Evolutionary conservation across 2,888 invertebrate genomes (phyloP), one percentile per base, ranked within the genome.

Genomic region (Itoplectis maculator): DNA sequence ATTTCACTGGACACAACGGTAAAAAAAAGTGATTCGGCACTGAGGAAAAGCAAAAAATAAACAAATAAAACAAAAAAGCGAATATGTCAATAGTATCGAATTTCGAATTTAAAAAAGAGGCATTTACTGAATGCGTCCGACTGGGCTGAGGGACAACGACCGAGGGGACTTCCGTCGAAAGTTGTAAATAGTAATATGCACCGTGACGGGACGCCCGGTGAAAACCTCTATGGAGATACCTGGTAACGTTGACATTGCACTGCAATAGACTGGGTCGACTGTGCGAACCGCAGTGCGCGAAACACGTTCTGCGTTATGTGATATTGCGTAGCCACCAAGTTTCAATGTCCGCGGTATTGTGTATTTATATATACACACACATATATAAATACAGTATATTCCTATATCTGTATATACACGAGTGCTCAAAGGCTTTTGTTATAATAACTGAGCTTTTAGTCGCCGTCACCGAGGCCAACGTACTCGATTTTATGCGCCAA

Each of bases 391-490:
- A n/a, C n/a, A n/a, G n/a, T n/a, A n/a, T n/a, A n/a, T 29, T 5
- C 29, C 29, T 29, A 2, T 5, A 29, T 29, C 5, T 5, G 5
- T 29, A 29, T 29, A 11, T 13, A 54, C 11, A 54, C 18, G n/a
- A 51, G 9, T 54, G 23, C 54, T 23, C 54, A 20, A 11, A 54
- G 23, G 54, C 54, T 54, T 54, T 54, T 54, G 54, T 54, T 11
- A 23, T 23, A 54, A 54, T 23, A 13, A 11, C 23, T 23, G 23
- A 9, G 54, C 54, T 54, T 54, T 54, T n/a, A 54, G 23, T 54
- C 54, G 0, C 54, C 54, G 4, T 20, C 13, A 13, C 23, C 23
- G 23, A 54, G 54, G 23, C 23, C 23, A 54, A 54, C 23, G 54
- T 11, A 20, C 54, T 54, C 54, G 54, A 54, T 23, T 54, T 54